phyloP scores from a whole-genome alignment of 2,888 invertebrate genomes.

The Biston betularia region DNA sequence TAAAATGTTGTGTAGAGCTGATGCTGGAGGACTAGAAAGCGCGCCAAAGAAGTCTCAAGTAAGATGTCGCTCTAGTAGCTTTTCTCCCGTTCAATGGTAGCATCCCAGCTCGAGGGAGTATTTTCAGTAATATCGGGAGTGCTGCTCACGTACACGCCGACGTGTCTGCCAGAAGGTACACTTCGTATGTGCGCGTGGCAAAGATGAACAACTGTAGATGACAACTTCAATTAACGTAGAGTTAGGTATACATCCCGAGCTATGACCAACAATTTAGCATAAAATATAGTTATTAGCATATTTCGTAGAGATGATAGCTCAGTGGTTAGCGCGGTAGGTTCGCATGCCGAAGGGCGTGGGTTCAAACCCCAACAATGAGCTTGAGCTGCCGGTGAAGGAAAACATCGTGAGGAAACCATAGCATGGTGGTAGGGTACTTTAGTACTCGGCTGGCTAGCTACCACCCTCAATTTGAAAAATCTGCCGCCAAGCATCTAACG shows the following conservation, averaged over 20 bases:
- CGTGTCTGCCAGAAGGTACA: constrained; percentile 76
- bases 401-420: too few relatives aligned
- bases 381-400: too few relatives aligned
- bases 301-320: too few relatives aligned
- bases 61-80: not conserved
- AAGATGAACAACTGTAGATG: constrained; percentile 50
- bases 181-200: constrained; percentile 61
- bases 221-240: not conserved
- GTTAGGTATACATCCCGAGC: not conserved
- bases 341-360: too few relatives aligned
- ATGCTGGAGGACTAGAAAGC: not conserved
- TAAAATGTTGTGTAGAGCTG: too few relatives aligned
- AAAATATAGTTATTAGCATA: too few relatives aligned
- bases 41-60: not conserved
- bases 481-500: too few relatives aligned
- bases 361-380: too few relatives aligned
- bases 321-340: too few relatives aligned
- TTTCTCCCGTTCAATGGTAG: constrained; percentile 39
- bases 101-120: constrained; percentile 58
- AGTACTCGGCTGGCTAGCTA: too few relatives aligned
- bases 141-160: constrained; percentile 79
- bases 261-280: not conserved
- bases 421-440: too few relatives aligned
- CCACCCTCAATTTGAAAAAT: too few relatives aligned
- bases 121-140: constrained; percentile 75